Conservation (phyloP, 2,113 vertebrate species). For the Sminthopsis crassicaudata region DNA sequence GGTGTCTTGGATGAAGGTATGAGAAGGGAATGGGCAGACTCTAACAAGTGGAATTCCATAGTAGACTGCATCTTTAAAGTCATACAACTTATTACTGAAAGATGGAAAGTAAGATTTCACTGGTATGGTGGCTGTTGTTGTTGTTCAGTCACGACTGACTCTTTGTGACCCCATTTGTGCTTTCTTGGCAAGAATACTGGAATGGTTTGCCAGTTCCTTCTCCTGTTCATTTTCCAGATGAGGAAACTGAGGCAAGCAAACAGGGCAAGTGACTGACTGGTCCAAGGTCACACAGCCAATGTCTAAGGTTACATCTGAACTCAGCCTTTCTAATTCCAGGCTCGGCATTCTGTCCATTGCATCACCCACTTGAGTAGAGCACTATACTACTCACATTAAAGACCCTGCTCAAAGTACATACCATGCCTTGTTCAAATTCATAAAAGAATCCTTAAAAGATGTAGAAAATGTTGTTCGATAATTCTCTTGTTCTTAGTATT, state of each 20-base stretch:
- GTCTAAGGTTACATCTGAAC: no score
- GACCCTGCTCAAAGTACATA: background rate
- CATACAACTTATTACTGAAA: background rate
- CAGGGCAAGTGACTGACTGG: no score
- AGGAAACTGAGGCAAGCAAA: no score
- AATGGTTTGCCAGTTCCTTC: no score
- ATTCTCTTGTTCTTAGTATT: background rate
- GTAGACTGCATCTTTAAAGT: background rate
- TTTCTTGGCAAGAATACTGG: no score
- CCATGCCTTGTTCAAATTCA: background rate
- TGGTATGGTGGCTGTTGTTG: background rate
- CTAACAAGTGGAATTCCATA: background rate
- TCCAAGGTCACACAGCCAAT: no score
- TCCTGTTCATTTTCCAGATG: no score
- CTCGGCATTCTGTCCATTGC: background rate
- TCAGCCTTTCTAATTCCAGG: no score
- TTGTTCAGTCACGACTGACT: no score
- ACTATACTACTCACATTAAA: background rate
- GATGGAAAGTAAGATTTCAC: background rate
- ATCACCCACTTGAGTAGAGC: background rate
- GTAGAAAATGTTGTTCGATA: background rate
- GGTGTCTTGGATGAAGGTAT: background rate
- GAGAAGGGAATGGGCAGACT: background rate
- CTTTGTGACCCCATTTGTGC: no score
- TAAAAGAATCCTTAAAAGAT: background rate